Evolutionary conservation across 1,140 invertebrate species (phyloP).

Genomic region (Protaetia brevitarsis): DNA sequence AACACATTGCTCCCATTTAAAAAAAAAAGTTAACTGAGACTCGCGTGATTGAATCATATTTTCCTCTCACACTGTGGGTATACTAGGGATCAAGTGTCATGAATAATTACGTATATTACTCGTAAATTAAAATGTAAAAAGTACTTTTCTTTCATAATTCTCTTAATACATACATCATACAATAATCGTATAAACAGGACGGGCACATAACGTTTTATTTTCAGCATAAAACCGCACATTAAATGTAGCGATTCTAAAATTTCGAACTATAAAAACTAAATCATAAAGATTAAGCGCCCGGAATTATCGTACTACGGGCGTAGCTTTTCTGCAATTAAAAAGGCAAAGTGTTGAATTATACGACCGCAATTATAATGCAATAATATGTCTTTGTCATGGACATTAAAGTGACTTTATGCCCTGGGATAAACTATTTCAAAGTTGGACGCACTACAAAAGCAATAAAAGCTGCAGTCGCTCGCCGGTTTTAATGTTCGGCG

Average conservation of each 20-base stretch:
- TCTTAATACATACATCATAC: background rate
- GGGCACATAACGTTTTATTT: background rate
- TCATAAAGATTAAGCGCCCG: background rate
- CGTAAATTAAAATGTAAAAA: too few relatives aligned
- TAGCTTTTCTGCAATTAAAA: background rate
- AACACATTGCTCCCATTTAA: too few relatives aligned
- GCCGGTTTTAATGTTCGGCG: too few relatives aligned
- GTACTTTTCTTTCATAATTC: too few relatives aligned
- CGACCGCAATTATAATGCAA: slow-evolving; percentile 14
- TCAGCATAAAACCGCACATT: background rate
- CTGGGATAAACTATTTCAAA: background rate
- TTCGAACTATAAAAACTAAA: slow-evolving; percentile 1
- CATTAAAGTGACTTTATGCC: background rate
- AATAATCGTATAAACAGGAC: too few relatives aligned
- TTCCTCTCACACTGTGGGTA: too few relatives aligned
- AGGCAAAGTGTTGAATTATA: slow-evolving; percentile 3
- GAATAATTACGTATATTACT: too few relatives aligned
- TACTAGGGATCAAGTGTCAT: too few relatives aligned
- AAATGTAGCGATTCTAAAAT: background rate
- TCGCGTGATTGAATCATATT: too few relatives aligned
- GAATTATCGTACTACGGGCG: background rate
- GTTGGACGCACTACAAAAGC: background rate
- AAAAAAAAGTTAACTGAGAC: too few relatives aligned
- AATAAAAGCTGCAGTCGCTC: background rate
- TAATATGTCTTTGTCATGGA: background rate